These are phyloP conservation scores for Drosophila virilis DNA, from an alignment of 1,140 invertebrate species.

Conservation along the genomic window DNA sequence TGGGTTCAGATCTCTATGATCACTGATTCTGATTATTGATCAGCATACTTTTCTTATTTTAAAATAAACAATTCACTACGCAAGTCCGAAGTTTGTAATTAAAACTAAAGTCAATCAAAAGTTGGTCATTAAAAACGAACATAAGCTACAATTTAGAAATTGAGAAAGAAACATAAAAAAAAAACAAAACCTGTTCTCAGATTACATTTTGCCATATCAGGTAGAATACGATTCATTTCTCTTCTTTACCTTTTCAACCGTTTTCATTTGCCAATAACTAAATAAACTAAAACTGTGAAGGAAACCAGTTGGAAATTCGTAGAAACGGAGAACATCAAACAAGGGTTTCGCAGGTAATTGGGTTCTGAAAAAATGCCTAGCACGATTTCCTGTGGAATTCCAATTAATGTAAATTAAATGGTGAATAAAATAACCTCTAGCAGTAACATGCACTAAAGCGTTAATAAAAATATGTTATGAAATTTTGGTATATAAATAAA, in stretches of 20 bases:
- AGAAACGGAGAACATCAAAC: conserved; percentile 3
- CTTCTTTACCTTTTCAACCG: conserved; percentile 16
- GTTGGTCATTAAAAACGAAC: conserved; percentile 3
- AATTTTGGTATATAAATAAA: no score
- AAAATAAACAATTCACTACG: no score
- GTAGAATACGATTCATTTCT: conserved; percentile 27
- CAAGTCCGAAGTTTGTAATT: not conserved
- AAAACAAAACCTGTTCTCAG: conserved; percentile 25
- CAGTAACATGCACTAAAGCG: not conserved
- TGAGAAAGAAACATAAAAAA: not conserved
- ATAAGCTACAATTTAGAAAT: not conserved
- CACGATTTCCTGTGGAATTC: no score
- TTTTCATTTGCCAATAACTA: conserved; percentile 21
- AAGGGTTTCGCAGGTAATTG: not conserved
- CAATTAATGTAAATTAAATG: not conserved
- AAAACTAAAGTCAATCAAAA: conserved; percentile 17
- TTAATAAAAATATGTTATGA: no score
- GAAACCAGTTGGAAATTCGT: conserved; percentile 29
- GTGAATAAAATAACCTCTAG: not conserved
- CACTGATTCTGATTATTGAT: not conserved
- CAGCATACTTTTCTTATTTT: not conserved
- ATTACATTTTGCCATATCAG: conserved; percentile 26
- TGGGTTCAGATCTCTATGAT: not conserved
- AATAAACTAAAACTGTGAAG: conserved; percentile 11
- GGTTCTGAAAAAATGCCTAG: not conserved